Evolutionary conservation across 2,797 vertebrate species (phyloP), one percentile per base, ranked within the genome.

Genomic region (Heliangelus exortis): DNA sequence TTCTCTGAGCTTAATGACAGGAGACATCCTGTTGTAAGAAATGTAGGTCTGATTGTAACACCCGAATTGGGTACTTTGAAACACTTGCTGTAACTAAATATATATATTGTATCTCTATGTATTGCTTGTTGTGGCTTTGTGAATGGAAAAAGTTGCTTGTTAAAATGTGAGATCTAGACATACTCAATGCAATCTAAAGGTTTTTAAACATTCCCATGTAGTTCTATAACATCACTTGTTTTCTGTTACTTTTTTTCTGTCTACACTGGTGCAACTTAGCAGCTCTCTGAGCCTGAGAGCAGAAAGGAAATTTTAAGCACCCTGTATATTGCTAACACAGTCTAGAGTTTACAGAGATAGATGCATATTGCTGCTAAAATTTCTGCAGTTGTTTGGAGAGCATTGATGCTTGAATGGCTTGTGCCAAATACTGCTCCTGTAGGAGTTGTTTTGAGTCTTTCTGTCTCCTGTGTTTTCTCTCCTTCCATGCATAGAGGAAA

Each of bases 21-120:
- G 19, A 59, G 51, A 65, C 61, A 20, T 59, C 4, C 1, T 1
- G 0, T 59, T 1, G 0, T 39, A 29, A 4, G 21, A 62, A 22
- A 41, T 72, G 2, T 11, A 53, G 15, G 8, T 55, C n/a, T 51
- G 54, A 72, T 47, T 21, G 19, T 55, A 45, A 33, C 4, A 4
- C 39, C 63, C 84, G 39, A 54, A 12, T 55, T 21, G 10, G 3
- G 7, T 67, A 19, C 15, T 53, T 29, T 75, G 12, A 34, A 43
- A 8, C 29, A 36, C 7, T 58, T 59, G 4, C 7, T 63, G 0
- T 20, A 23, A 17, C 5, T 79, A 36, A 36, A 14, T 15, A 34
- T 36, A 33, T 36, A 5, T 3, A 6, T 62, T 39, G 0, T 12
- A 26, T 47, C 45, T 69, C 3, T 1, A 3, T 1, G 0, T 22